A percentile compares a stretch with the other conserved stretches of the same genome.
phyloP scores from a whole-genome alignment of 2,888 invertebrate genomes.

The Platycheirus rosarum region DNA sequence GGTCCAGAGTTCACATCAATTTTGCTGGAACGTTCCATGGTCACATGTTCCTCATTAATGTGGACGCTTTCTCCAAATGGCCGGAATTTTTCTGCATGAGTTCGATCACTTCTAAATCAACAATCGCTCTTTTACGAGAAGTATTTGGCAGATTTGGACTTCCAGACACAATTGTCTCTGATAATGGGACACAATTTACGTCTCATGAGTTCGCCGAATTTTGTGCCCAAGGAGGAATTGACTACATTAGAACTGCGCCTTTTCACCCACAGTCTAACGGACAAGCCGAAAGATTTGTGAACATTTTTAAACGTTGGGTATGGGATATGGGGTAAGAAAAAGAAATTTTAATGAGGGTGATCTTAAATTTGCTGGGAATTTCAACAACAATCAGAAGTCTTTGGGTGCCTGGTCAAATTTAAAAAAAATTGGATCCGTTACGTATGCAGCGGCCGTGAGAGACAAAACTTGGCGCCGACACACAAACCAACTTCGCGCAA shows the following conservation, averaged over 20 bases:
- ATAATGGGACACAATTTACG: constrained; percentile 70
- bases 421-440: constrained; percentile 10
- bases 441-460: constrained; percentile 23
- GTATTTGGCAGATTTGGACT: constrained; percentile 49
- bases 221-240: constrained; percentile 56
- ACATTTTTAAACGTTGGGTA: constrained; percentile 71
- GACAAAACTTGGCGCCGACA: constrained; percentile 26
- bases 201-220: constrained; percentile 61
- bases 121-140: constrained; percentile 31
- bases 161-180: constrained; percentile 62
- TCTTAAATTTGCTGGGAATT: constrained; percentile 10
- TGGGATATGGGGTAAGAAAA: constrained; percentile 6
- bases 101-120: constrained; percentile 21
- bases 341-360: constrained; percentile 20
- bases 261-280: constrained; percentile 74
- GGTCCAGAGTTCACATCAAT: constrained; percentile 81
- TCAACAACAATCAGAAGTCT: not conserved
- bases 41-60: constrained; percentile 42
- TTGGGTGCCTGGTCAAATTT: constrained; percentile 13
- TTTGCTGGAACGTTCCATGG: constrained; percentile 79
- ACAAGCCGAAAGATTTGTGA: constrained; percentile 75
- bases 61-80: constrained; percentile 59
- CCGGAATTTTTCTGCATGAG: constrained; percentile 44
- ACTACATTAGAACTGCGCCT: constrained; percentile 69
- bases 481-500: constrained; percentile 30